phyloP scores from a whole-genome alignment of 2,888 invertebrate genomes.

The Pherbina coryleti region DNA sequence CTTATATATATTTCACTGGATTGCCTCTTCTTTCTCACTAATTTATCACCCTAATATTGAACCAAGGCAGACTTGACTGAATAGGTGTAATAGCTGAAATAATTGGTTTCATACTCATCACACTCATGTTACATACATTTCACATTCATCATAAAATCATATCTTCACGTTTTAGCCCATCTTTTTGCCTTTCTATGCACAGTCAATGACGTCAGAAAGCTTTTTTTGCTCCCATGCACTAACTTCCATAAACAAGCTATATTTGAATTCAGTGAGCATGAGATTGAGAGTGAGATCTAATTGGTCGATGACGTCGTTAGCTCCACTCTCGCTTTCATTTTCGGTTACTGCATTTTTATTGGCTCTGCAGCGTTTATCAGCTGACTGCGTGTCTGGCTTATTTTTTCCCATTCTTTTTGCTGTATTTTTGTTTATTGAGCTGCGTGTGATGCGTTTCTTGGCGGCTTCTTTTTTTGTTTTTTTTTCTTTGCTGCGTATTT shows the following conservation, averaged over 20 bases:
- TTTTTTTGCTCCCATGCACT: not conserved
- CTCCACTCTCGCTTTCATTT: slow-evolving; percentile 50
- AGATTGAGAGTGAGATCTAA: not conserved
- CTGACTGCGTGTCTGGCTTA: slow-evolving; percentile 35
- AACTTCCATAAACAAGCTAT: not conserved
- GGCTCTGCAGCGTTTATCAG: slow-evolving; percentile 8
- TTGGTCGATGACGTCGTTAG: slow-evolving; percentile 10
- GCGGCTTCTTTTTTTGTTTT: not conserved
- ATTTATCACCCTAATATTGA: too few relatives aligned
- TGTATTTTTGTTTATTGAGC: not conserved
- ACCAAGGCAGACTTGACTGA: too few relatives aligned
- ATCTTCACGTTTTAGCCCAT: slow-evolving; percentile 33
- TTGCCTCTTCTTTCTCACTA: too few relatives aligned
- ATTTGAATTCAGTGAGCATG: not conserved
- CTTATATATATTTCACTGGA: too few relatives aligned
- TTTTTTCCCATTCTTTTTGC: slow-evolving; percentile 10
- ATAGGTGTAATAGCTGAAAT: too few relatives aligned
- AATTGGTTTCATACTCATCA: too few relatives aligned
- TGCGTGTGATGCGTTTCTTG: not conserved
- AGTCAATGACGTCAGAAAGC: slow-evolving; percentile 11
- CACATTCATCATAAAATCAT: too few relatives aligned
- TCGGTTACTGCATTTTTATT: slow-evolving; percentile 38
- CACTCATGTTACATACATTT: too few relatives aligned
- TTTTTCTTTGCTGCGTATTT: not conserved
- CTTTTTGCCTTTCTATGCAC: slow-evolving; percentile 40